Base-by-base conservation (phyloP, 64 coral and sea anemone species). In the Catalaphyllia jardinei region DNA sequence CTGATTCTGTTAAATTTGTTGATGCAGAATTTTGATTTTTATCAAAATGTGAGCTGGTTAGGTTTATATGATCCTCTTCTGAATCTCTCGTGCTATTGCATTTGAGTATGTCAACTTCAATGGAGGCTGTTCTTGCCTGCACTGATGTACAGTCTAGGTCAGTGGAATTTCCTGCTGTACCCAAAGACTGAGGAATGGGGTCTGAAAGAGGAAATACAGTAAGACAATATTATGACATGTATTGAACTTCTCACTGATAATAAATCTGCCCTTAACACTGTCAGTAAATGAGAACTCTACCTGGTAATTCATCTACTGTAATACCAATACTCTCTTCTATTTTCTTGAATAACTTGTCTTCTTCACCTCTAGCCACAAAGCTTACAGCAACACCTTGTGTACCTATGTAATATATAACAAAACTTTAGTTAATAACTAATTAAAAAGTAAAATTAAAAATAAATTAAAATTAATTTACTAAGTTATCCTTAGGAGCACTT, bases 371-470 rank as follows among this genome's bases (percentile, higher is more conserved):
- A 12, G 93, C 87, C 2, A 94, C 88, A 72, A 86, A 94, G 25
- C 80, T 94, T 29, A 94, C 93, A 51, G 87, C 88, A 77, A 94
- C 52, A 13, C 93, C 93, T 52, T 90, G 76, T 27, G 93, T 90
- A 71, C 93, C 92, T 93, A 57, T 19, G 72, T 27, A 54, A 55
- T 29, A 18, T 51, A 52, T 35, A 35, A 35, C 33, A 35, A 35
- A 35, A 35, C 33, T n/a, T n/a, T n/a, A n/a, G n/a, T n/a, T n/a
- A n/a, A n/a, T n/a, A n/a, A n/a, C n/a, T n/a, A n/a, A n/a, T n/a
- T n/a, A n/a, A n/a, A n/a, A n/a, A n/a, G n/a, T n/a, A n/a, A n/a
- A n/a, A n/a, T n/a, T n/a, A n/a, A n/a, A n/a, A n/a, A n/a, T n/a
- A n/a, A n/a, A n/a, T n/a, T n/a, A n/a, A n/a, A n/a, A n/a, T n/a